Base-by-base conservation (phyloP, 92 coral and sea anemone genomes). In the Palythoa heliodiscus region DNA sequence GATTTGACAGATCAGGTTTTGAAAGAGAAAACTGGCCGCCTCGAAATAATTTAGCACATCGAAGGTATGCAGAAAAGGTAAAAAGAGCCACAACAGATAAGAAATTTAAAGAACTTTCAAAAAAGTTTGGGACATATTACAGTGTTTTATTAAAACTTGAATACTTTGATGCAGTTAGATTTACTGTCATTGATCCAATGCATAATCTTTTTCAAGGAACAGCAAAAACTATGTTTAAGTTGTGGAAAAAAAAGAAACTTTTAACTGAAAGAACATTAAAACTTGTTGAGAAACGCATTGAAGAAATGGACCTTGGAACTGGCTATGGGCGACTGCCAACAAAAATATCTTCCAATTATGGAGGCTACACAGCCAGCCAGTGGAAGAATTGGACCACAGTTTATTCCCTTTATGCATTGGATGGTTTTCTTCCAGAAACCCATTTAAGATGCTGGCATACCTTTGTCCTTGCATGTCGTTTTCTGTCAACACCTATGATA, bases 331-430 rank as follows among this genome's bases (percentile, higher is more conserved):
- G 89, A 73, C 86, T 88, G 53, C 94, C 94, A 24, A 77, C 83
- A 15, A 85, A 80, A 50, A 91, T 91, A 14, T 87, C 94, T 23
- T 77, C 94, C 10, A 91, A 88, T 66, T 88, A 85, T 88, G 94
- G 94, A 14, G 70, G 94, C 15, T 91, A 88, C 81, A 88, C 91
- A 4, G 91, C 94, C 38, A 84, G 87, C 7, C 91, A 88, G 20
- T 88, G 91, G 93, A 90, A 90, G 79, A 90, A 90, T 76, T 90
- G 93, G 93, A 87, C 90, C 6, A 37, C 86, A 12, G 71, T 88
- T 67, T 87, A 82, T 52, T 87, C 93, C 17, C 82, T 87, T 37
- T 87, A 20, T 87, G 73, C 81, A 71, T 25, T 87, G 23, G 78
- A 88, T 63, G 79, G 78, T 12, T 57, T 88, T 47, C 57, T 88